A percentile compares a stretch with the other conserved stretches of the same genome.
Evolutionary conservation across 2,113 vertebrate species (phyloP).

Genomic region (Poeciliopsis turrubarensis): DNA sequence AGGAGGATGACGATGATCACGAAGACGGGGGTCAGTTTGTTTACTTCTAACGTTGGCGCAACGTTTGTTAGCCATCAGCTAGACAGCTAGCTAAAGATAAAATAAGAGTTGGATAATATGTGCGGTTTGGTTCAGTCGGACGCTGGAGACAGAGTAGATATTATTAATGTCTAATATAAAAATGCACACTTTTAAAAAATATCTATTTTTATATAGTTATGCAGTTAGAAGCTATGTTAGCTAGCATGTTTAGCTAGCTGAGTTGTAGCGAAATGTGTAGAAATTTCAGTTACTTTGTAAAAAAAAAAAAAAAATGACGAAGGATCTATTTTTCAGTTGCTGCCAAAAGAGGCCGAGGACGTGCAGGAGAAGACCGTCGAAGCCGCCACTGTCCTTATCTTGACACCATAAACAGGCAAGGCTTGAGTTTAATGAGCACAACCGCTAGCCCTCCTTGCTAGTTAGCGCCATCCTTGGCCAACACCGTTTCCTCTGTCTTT

Average conservation of each 20-base stretch:
- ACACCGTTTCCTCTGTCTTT: neutral
- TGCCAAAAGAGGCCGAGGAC: constrained; percentile 65
- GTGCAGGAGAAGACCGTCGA: constrained; percentile 84
- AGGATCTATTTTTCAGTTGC: constrained; percentile 44
- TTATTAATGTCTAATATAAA: neutral
- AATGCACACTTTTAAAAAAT: neutral
- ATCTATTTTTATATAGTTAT: neutral
- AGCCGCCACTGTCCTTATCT: constrained; percentile 95
- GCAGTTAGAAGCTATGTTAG: neutral
- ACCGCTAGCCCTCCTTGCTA: constrained; percentile 6
- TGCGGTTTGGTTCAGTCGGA: accelerated
- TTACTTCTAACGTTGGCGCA: neutral
- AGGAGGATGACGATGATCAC: constrained; percentile 71
- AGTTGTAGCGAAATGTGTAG: neutral
- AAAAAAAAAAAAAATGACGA: no score
- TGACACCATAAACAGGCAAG: constrained; percentile 94
- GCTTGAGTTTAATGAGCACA: neutral
- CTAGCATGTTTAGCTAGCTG: constrained; percentile 37
- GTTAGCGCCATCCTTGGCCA: neutral
- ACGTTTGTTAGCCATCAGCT: constrained; percentile 31
- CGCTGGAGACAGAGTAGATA: neutral
- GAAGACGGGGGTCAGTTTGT: constrained; percentile 60
- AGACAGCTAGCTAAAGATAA: neutral
- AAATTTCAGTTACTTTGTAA: neutral
- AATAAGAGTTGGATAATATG: neutral